A percentile compares a stretch with the other conserved stretches of the same genome.
Evolutionary conservation across 2,113 vertebrate genomes (phyloP).

Genomic region (Canis aureus): DNA sequence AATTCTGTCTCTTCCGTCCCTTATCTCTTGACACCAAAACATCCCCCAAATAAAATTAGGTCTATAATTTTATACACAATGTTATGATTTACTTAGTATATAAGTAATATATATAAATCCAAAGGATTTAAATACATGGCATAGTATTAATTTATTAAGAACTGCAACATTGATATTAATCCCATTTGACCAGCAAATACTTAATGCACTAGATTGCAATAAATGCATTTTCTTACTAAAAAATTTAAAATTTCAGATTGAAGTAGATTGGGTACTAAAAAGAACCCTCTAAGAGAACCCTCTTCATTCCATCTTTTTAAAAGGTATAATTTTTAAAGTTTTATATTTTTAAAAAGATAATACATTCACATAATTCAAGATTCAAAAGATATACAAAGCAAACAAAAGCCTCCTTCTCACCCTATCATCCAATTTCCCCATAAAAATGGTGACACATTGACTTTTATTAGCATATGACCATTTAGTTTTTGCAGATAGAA

Average conservation of each 20-base stretch:
- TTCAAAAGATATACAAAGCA: not conserved
- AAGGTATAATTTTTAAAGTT: not conserved
- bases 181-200: conserved; percentile 40
- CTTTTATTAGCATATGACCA: not conserved
- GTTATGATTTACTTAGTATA: not conserved
- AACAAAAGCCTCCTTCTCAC: not conserved
- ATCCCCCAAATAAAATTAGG: not conserved
- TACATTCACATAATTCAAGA: not conserved
- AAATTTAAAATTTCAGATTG: not conserved
- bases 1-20: not conserved
- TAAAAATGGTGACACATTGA: not conserved
- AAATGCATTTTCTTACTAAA: not conserved
- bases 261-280: not conserved
- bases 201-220: not conserved
- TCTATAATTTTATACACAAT: not conserved
- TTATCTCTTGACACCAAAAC: not conserved
- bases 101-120: not conserved
- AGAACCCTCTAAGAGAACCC: not conserved
- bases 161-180: conserved; percentile 18
- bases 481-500: not conserved
- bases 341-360: not conserved
- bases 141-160: not conserved
- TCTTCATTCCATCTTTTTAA: not conserved
- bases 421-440: not conserved
- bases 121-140: not conserved